phyloP scores from a whole-genome alignment of 2,113 vertebrate species.

The Oreocharis arfaki region DNA sequence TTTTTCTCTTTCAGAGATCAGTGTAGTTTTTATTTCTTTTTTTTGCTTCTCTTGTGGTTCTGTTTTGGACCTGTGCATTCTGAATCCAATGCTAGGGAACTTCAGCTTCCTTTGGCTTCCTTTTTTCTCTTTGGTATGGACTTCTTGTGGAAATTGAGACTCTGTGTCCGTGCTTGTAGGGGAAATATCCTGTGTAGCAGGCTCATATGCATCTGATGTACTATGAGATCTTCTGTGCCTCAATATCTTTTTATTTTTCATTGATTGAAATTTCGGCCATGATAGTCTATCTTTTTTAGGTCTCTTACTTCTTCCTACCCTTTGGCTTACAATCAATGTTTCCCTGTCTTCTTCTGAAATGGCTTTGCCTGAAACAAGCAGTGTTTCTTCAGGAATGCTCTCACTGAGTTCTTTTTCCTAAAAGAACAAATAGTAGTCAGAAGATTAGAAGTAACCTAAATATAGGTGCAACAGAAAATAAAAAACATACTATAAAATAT shows the following conservation, averaged over 20 bases:
- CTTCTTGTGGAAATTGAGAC: slow-evolving; percentile 28
- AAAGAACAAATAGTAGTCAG: background rate
- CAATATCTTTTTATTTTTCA: slow-evolving; percentile 50
- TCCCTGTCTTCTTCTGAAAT: slow-evolving; percentile 63
- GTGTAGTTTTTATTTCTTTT: slow-evolving; percentile 26
- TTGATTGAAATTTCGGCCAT: slow-evolving; percentile 76
- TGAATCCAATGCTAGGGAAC: slow-evolving; percentile 66
- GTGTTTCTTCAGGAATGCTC: slow-evolving; percentile 25
- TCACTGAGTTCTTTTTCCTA: slow-evolving; percentile 48
- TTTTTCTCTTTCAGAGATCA: slow-evolving; percentile 29
- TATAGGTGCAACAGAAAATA: background rate
- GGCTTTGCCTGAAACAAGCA: slow-evolving; percentile 32
- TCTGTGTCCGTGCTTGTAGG: slow-evolving; percentile 70
- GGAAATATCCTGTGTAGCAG: slow-evolving; percentile 30
- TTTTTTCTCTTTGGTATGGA: background rate
- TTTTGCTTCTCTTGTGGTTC: slow-evolving; percentile 39
- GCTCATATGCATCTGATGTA: slow-evolving; percentile 73
- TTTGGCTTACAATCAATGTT: slow-evolving; percentile 52
- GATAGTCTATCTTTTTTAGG: slow-evolving; percentile 72
- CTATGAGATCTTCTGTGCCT: slow-evolving; percentile 74
- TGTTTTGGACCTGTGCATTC: slow-evolving; percentile 49
- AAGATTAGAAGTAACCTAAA: background rate
- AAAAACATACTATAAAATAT: background rate
- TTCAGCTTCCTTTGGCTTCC: slow-evolving; percentile 43
- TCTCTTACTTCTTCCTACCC: slow-evolving; percentile 51